Conservation (phyloP, 2,888 invertebrate genomes). For the Ormyrus nitidulus region DNA sequence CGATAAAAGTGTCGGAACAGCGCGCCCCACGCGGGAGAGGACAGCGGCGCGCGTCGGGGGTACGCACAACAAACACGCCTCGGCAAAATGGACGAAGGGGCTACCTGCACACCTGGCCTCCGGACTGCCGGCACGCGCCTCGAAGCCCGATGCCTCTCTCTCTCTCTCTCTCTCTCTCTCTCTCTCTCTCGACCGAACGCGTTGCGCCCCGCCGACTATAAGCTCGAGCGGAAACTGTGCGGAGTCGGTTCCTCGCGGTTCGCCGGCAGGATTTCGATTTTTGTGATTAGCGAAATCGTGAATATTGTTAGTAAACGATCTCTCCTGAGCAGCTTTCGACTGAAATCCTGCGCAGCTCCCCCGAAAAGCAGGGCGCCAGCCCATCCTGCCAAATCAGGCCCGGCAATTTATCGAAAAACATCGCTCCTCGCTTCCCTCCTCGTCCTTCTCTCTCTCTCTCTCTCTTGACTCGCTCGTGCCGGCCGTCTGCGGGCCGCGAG, state of each 20-base stretch:
- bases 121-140: conserved; percentile 57
- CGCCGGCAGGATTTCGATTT: too few relatives aligned
- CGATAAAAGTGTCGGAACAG: too few relatives aligned
- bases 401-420: too few relatives aligned
- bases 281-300: too few relatives aligned
- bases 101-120: conserved; percentile 42
- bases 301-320: too few relatives aligned
- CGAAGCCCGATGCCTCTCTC: conserved; percentile 52
- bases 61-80: conserved; percentile 2
- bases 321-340: too few relatives aligned
- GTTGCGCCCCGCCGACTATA: not conserved
- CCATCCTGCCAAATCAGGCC: too few relatives aligned
- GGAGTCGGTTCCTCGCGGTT: too few relatives aligned
- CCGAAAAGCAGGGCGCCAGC: too few relatives aligned
- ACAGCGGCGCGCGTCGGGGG: not conserved
- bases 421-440: not conserved
- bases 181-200: not conserved
- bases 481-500: conserved; percentile 13
- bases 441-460: conserved; percentile 8
- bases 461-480: conserved; percentile 25
- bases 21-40: too few relatives aligned
- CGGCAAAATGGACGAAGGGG: conserved; percentile 41
- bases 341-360: too few relatives aligned
- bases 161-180: conserved; percentile 51
- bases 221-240: too few relatives aligned